Percentiles rank a stretch among this genome's conserved stretches.
These are phyloP conservation scores for Listronotus bonariensis DNA, from an alignment of 1,140 invertebrate genomes.

Conservation along the genomic window DNA sequence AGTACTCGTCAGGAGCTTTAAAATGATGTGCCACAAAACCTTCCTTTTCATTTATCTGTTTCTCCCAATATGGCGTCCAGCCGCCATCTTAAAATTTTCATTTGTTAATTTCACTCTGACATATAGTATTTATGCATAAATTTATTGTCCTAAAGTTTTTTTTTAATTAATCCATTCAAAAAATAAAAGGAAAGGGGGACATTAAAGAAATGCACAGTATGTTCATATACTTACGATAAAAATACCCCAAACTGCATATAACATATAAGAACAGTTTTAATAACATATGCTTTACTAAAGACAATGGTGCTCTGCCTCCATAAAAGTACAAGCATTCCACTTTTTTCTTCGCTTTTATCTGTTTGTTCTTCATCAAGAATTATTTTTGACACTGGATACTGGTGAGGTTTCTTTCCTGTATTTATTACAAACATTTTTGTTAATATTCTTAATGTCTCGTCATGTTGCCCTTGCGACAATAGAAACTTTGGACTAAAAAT, in stretches of 20 bases:
- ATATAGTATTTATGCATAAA: no score
- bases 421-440: conserved; percentile 57
- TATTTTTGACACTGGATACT: conserved; percentile 63
- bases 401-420: conserved; percentile 63
- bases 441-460: conserved; percentile 65
- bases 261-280: conserved; percentile 63
- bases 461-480: conserved; percentile 64
- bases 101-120: no score
- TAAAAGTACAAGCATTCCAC: conserved; percentile 45
- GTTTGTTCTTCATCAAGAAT: conserved; percentile 36
- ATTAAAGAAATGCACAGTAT: no score
- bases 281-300: conserved; percentile 57
- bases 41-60: no score
- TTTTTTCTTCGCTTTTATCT: conserved; percentile 27
- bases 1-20: no score
- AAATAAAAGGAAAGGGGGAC: no score
- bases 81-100: no score
- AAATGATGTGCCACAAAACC: no score
- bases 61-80: no score
- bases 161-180: no score
- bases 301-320: conserved; percentile 59
- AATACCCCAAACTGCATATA: conserved; percentile 62
- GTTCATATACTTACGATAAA: conserved; percentile 56
- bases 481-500: conserved; percentile 70
- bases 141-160: no score